Conservation (phyloP, 2,797 vertebrate species). For the Holocentrus rufus region DNA sequence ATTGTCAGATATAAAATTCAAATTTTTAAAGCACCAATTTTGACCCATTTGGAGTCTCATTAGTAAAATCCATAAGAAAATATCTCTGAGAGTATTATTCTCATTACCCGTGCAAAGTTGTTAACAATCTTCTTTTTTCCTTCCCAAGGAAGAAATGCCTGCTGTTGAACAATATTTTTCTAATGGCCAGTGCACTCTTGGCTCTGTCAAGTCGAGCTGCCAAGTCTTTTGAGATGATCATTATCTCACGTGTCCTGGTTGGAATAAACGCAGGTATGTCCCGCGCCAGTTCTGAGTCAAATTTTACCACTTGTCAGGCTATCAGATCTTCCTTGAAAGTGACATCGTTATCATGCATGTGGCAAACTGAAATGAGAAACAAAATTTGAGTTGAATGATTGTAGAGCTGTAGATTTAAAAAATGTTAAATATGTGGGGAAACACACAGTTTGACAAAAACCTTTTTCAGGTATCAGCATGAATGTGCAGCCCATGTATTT, state of each 20-base stretch:
- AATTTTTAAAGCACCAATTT: background rate
- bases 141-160: constrained; percentile 88
- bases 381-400: background rate
- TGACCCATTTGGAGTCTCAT: background rate
- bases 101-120: background rate
- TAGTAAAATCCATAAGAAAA: background rate
- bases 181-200: constrained; percentile 81
- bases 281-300: background rate
- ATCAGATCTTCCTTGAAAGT: background rate
- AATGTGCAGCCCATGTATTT: constrained; percentile 95
- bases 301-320: too few relatives aligned
- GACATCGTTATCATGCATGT: background rate
- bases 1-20: background rate
- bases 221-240: constrained; percentile 92
- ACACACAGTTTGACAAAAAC: background rate
- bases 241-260: constrained; percentile 87
- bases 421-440: too few relatives aligned
- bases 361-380: constrained; percentile 1
- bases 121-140: constrained; percentile 18
- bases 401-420: background rate
- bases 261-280: constrained; percentile 88
- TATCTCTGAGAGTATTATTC: background rate
- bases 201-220: constrained; percentile 85
- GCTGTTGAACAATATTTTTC: constrained; percentile 89
- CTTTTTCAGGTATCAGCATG: constrained; percentile 89